Base-by-base conservation (phyloP, 2,888 invertebrate genomes). In the Mayetiola destructor region DNA sequence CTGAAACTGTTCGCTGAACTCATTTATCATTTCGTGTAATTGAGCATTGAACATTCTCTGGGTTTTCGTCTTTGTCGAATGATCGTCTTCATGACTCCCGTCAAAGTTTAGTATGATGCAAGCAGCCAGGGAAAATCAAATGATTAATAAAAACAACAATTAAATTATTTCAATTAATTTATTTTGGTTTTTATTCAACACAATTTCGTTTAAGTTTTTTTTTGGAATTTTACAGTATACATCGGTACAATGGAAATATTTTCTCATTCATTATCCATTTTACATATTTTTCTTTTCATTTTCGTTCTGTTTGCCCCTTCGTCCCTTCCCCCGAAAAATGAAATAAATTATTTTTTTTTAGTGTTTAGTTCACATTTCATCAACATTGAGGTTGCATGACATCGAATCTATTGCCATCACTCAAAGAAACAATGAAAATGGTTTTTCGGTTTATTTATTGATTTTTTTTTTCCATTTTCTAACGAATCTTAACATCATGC, bases 151-250 rank as follows among this genome's bases (percentile, higher is more conserved):
- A 48, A 27, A 48, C 27, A 48, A 14, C 27, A 48, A 48, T n/a
- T n/a, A 48, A 48, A 32, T n/a, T 32, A 8, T 27, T 48, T 48
- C 48, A 48, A n/a, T 48, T 48, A 48, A 48, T 48, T 48, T 48
- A 48, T 48, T n/a, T n/a, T n/a, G 27, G 48, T 23, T 42, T 6
- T 42, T 48, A 48, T 27, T 48, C 48, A 48, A 48, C 48, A 48
- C 48, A 48, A 6, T 48, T 48, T 27, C 48, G 27, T 48, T 48
- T 48, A 27, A 48, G 23, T 48, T 27, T 48, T 42, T 42, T 8
- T 42, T 42, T 21, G 8, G 3, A 14, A 4, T 37, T 37, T 37
- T 37, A 37, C n/a, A 42, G 48, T 48, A 48, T 48, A 48, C 48
- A 48, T 48, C 27, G 48, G 48, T 48, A 48, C 48, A 48, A 27